Evolutionary conservation across 1,140 invertebrate species (phyloP).

Genomic region (Hyposmocoma kahamanoa): DNA sequence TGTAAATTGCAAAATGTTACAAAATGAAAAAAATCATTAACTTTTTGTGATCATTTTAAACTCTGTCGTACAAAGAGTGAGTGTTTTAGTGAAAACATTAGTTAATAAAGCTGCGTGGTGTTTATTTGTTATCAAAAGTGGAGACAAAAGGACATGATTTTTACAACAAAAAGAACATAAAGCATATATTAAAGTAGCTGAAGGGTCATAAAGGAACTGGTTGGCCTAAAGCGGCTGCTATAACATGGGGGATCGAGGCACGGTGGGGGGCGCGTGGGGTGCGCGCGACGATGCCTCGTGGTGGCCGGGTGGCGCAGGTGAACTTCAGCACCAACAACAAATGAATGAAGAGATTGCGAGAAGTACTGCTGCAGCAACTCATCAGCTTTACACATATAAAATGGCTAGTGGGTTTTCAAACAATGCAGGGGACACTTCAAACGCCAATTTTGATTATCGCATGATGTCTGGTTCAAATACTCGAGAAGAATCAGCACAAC

Average conservation of each 20-base stretch:
- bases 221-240: conserved; percentile 54
- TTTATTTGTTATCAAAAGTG: not conserved
- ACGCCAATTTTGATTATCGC: conserved; percentile 58
- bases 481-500: conserved; percentile 56
- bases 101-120: not conserved
- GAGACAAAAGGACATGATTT: conserved; percentile 25
- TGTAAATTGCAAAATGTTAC: conserved; percentile 26
- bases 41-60: conserved; percentile 56
- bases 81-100: conserved; percentile 43
- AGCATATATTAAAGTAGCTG: conserved; percentile 32
- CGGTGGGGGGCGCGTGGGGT: conserved; percentile 77
- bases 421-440: conserved; percentile 67
- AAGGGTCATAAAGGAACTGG: conserved; percentile 61
- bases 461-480: conserved; percentile 53
- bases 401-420: conserved; percentile 87
- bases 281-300: conserved; percentile 78
- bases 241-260: conserved; percentile 68
- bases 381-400: conserved; percentile 88
- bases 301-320: conserved; percentile 74
- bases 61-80: conserved; percentile 16
- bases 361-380: conserved; percentile 76
- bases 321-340: conserved; percentile 76
- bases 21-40: conserved; percentile 29
- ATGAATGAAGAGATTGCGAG: conserved; percentile 72
- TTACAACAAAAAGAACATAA: conserved; percentile 1